Evolutionary conservation across 2,113 vertebrate species (phyloP).

Genomic region (Sorex fumeus): DNA sequence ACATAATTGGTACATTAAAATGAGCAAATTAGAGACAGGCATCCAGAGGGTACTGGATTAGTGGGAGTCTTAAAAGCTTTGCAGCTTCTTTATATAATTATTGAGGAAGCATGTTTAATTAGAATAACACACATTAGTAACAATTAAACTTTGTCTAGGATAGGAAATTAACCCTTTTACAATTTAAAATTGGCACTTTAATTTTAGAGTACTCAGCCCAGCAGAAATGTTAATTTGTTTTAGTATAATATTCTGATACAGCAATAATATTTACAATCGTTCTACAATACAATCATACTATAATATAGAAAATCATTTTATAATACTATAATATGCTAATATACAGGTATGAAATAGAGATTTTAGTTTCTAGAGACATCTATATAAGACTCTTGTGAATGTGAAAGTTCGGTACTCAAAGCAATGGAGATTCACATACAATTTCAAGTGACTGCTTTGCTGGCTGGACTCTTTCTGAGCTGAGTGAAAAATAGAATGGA

Average conservation of each 20-base stretch:
- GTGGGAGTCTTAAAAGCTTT: conserved; percentile 83
- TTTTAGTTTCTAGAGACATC: conserved; percentile 67
- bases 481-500: conserved; percentile 77
- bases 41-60: conserved; percentile 81
- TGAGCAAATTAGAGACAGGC: conserved; percentile 78
- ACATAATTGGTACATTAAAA: conserved; percentile 83
- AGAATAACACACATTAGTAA: conserved; percentile 83
- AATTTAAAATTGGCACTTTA: conserved; percentile 81
- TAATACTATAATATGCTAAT: conserved; percentile 43
- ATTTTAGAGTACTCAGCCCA: conserved; percentile 73
- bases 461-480: conserved; percentile 74
- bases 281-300: not conserved
- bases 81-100: conserved; percentile 77
- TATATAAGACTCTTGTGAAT: conserved; percentile 67
- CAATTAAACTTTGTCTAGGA: conserved; percentile 85
- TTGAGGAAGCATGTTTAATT: conserved; percentile 83
- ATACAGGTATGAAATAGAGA: conserved; percentile 50
- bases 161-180: conserved; percentile 81
- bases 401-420: conserved; percentile 59
- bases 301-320: no score
- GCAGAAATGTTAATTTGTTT: conserved; percentile 65
- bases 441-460: conserved; percentile 67
- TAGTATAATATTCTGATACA: conserved; percentile 61
- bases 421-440: conserved; percentile 65
- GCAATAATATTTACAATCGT: conserved; percentile 31